phyloP scores from a whole-genome alignment of 2,888 invertebrate genomes.

The Willowsia nigromaculata region DNA sequence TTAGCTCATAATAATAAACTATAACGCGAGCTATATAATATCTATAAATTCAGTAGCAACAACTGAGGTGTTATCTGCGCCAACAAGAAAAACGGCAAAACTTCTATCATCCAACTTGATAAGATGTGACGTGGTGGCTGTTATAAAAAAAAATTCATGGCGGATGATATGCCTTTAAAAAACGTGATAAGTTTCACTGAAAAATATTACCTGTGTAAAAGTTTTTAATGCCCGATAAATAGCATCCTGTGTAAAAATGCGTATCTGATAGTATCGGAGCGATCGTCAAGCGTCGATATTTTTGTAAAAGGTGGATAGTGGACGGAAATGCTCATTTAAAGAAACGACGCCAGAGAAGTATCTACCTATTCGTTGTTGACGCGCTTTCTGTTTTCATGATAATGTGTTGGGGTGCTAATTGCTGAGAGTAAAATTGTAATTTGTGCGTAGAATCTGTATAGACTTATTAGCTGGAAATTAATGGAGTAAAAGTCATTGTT shows the following conservation, averaged over 20 bases:
- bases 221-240: slow-evolving; percentile 8
- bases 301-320: not conserved
- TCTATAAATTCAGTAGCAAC: not conserved
- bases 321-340: not conserved
- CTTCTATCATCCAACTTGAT: not conserved
- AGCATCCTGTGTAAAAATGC: not conserved
- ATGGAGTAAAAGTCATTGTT: not conserved
- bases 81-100: not conserved
- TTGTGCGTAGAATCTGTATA: not conserved
- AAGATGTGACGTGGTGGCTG: slow-evolving; percentile 6
- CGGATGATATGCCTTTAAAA: not conserved
- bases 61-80: not conserved
- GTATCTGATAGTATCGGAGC: not conserved
- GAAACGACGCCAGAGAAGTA: not conserved
- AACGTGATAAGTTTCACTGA: slow-evolving; percentile 4
- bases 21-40: not conserved
- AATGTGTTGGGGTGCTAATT: slow-evolving; percentile 10
- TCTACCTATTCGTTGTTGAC: not conserved
- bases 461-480: not conserved
- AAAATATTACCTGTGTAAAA: slow-evolving; percentile 27
- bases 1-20: slow-evolving; percentile 16
- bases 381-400: not conserved
- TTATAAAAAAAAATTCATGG: not conserved
- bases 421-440: not conserved
- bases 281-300: not conserved